These are phyloP conservation scores for Chrysolina oricalcia DNA, from an alignment of 2,888 invertebrate species.

Conservation along the genomic window DNA sequence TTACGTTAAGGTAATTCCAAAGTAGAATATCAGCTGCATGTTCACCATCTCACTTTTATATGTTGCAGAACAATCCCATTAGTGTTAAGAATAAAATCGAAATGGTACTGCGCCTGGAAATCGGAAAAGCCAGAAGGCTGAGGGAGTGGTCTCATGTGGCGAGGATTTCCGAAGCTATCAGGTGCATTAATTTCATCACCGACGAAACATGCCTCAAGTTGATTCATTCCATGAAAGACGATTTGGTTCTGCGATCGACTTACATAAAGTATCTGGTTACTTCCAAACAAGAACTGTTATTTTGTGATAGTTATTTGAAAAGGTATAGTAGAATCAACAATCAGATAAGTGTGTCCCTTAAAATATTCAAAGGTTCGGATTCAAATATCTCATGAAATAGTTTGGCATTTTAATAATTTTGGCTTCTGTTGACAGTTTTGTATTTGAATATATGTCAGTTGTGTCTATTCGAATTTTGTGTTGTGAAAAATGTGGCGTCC, in stretches of 20 bases:
- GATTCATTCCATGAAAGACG: slow-evolving; percentile 82
- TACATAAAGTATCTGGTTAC: slow-evolving; percentile 88
- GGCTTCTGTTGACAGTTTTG: too few species aligned
- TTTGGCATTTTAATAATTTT: too few species aligned
- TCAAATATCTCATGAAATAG: too few species aligned
- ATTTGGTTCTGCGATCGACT: slow-evolving; percentile 84
- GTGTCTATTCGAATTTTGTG: too few species aligned
- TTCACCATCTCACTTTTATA: slow-evolving; percentile 22
- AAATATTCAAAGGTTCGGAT: too few species aligned
- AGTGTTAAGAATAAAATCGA: slow-evolving; percentile 72
- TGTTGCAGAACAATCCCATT: slow-evolving; percentile 58
- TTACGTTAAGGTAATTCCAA: slow-evolving; percentile 62
- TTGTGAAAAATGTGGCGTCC: too few species aligned
- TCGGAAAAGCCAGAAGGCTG: slow-evolving; percentile 88
- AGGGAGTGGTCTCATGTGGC: slow-evolving; percentile 85
- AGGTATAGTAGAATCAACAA: slow-evolving; percentile 71
- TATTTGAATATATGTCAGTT: too few species aligned
- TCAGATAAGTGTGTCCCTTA: too few species aligned
- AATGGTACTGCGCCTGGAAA: slow-evolving; percentile 81
- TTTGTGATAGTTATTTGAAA: slow-evolving; percentile 82
- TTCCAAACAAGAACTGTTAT: slow-evolving; percentile 86
- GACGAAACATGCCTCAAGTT: slow-evolving; percentile 81
- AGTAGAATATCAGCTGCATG: not conserved
- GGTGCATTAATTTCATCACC: slow-evolving; percentile 84
- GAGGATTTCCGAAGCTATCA: slow-evolving; percentile 87